These are phyloP conservation scores for Myiothlypis coronata DNA, from an alignment of 2,797 vertebrate species.

Conservation along the genomic window DNA sequence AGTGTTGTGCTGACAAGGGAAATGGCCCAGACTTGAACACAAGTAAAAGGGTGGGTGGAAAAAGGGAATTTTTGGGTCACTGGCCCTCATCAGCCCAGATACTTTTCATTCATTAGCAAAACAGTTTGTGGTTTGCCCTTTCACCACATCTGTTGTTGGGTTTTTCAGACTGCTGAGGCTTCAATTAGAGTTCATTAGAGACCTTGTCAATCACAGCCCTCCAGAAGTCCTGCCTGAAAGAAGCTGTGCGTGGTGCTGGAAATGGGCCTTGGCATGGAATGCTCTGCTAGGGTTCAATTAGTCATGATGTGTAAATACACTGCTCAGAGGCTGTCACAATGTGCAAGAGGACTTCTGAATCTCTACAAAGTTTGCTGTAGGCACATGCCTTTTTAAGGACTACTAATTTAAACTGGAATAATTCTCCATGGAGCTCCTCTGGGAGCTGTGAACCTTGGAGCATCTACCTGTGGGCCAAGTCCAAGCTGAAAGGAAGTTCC, in stretches of 20 bases:
- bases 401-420: neutral
- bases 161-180: conserved; percentile 30
- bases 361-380: neutral
- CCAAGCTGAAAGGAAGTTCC: neutral
- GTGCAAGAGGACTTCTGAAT: neutral
- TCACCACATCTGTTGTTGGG: conserved; percentile 44
- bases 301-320: neutral
- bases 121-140: conserved; percentile 26
- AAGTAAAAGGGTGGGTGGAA: neutral
- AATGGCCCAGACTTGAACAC: conserved; percentile 25
- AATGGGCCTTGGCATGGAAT: conserved; percentile 9
- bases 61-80: conserved; percentile 47
- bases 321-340: neutral
- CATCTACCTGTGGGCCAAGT: neutral
- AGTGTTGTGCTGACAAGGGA: neutral
- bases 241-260: neutral
- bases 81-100: conserved; percentile 33
- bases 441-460: neutral
- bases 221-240: neutral
- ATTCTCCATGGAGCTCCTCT: neutral
- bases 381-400: neutral
- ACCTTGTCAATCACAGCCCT: conserved; percentile 66
- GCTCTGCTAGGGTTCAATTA: neutral
- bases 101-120: conserved; percentile 57
- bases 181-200: conserved; percentile 76